These are phyloP conservation scores for Octodon degus DNA, from an alignment of 2,113 vertebrate genomes.

Conservation along the genomic window DNA sequence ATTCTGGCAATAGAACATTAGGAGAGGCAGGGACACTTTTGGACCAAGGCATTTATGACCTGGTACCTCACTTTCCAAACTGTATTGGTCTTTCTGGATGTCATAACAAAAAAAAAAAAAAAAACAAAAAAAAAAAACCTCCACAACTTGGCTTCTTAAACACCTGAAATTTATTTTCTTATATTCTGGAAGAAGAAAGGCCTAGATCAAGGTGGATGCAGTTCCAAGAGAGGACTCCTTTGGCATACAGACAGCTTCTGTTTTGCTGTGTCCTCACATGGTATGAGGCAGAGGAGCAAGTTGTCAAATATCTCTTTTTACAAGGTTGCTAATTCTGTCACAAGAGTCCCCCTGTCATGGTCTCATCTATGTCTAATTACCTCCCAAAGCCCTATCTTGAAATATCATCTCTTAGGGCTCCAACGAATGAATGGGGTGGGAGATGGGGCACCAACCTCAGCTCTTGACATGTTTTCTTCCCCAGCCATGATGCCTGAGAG, in stretches of 20 bases:
- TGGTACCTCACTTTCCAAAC: not conserved
- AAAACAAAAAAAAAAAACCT: no score
- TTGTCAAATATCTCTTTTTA: not conserved
- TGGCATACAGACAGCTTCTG: not conserved
- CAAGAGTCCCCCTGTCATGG: not conserved
- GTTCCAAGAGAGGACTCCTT: not conserved
- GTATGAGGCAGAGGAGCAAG: accelerated
- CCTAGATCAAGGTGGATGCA: not conserved
- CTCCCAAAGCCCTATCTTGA: not conserved
- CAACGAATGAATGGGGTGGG: not conserved
- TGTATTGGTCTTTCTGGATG: not conserved
- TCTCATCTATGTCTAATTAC: not conserved
- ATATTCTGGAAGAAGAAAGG: not conserved
- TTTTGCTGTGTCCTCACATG: not conserved
- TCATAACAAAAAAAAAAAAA: not conserved
- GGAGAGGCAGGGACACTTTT: not conserved
- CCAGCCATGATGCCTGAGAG: not conserved
- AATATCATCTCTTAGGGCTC: not conserved
- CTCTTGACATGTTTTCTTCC: not conserved
- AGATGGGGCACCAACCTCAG: not conserved
- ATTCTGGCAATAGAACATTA: not conserved
- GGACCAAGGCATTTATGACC: no score
- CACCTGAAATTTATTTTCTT: constrained; percentile 20
- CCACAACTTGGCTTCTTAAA: not conserved
- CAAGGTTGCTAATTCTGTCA: not conserved